Evolutionary conservation across 2,113 vertebrate genomes (phyloP).

Genomic region (Strigops habroptila): DNA sequence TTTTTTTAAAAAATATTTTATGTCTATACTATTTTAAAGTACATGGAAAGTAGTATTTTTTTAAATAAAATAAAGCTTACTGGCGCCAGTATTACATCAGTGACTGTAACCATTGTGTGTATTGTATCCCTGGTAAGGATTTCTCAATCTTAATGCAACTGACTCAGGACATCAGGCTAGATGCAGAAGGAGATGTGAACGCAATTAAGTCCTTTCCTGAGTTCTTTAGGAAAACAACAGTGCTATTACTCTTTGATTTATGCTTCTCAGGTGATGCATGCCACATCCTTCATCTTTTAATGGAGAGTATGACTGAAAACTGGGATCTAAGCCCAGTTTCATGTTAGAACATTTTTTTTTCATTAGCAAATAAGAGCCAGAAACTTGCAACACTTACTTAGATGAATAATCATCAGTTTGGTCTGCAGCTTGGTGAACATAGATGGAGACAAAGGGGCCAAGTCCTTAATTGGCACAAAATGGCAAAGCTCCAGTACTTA

Average conservation of each 20-base stretch:
- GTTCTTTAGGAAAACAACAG: constrained; percentile 51
- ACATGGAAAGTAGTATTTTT: constrained; percentile 68
- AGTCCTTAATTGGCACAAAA: not conserved
- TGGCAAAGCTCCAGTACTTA: not conserved
- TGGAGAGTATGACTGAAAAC: not conserved
- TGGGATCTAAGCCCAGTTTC: constrained; percentile 60
- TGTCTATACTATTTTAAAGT: constrained; percentile 74
- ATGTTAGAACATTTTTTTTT: constrained; percentile 30
- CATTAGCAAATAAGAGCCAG: constrained; percentile 39
- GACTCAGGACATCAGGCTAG: not conserved
- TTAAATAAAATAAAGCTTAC: constrained; percentile 72
- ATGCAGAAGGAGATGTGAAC: constrained; percentile 18
- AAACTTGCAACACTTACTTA: constrained; percentile 14
- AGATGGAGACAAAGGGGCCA: not conserved
- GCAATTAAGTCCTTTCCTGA: constrained; percentile 24
- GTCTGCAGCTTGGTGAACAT: not conserved
- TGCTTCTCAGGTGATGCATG: constrained; percentile 52
- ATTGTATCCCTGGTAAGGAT: constrained; percentile 37
- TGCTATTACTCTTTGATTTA: constrained; percentile 26
- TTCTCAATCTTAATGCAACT: constrained; percentile 9
- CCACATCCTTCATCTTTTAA: constrained; percentile 39
- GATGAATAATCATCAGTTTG: not conserved
- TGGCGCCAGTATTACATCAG: constrained; percentile 62
- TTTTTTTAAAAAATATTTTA: constrained; percentile 75
- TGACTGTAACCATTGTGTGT: constrained; percentile 60